A percentile compares a stretch with the other conserved stretches of the same genome.
Evolutionary conservation across 2,888 invertebrate genomes (phyloP).

Genomic region (Elgonia sp.): DNA sequence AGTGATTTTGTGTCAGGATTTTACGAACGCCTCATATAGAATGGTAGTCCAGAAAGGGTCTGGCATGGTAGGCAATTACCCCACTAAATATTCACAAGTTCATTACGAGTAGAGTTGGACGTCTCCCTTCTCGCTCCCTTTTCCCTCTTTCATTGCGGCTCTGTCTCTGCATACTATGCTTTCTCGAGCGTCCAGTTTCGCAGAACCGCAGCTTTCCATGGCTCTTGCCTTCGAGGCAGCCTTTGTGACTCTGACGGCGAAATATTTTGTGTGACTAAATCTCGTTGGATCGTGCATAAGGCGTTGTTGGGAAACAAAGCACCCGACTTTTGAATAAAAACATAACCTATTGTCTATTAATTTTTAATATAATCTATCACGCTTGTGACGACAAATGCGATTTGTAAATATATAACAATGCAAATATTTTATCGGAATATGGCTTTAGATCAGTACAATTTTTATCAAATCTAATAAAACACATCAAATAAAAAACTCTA

Average conservation of each 20-base stretch:
- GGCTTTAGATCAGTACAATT: no score
- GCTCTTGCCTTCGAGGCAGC: slow-evolving; percentile 67
- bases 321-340: slow-evolving; percentile 58
- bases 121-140: slow-evolving; percentile 62
- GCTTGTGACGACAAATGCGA: neutral
- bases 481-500: no score
- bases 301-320: slow-evolving; percentile 69
- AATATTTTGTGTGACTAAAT: slow-evolving; percentile 78
- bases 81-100: slow-evolving; percentile 86
- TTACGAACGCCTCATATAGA: slow-evolving; percentile 81
- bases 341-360: slow-evolving; percentile 46
- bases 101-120: slow-evolving; percentile 83
- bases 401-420: neutral
- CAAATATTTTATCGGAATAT: no score
- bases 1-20: slow-evolving; percentile 83
- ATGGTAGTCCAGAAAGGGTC: slow-evolving; percentile 76
- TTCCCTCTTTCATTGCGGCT: slow-evolving; percentile 75
- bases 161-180: slow-evolving; percentile 74
- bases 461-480: no score
- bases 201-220: slow-evolving; percentile 75
- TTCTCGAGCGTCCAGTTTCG: slow-evolving; percentile 73
- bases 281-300: slow-evolving; percentile 73
- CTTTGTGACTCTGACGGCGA: slow-evolving; percentile 74
- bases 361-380: slow-evolving; percentile 29
- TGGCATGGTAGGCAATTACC: slow-evolving; percentile 85